phyloP scores from a whole-genome alignment of 2,113 vertebrate species.

The Scartelaos histophorus region DNA sequence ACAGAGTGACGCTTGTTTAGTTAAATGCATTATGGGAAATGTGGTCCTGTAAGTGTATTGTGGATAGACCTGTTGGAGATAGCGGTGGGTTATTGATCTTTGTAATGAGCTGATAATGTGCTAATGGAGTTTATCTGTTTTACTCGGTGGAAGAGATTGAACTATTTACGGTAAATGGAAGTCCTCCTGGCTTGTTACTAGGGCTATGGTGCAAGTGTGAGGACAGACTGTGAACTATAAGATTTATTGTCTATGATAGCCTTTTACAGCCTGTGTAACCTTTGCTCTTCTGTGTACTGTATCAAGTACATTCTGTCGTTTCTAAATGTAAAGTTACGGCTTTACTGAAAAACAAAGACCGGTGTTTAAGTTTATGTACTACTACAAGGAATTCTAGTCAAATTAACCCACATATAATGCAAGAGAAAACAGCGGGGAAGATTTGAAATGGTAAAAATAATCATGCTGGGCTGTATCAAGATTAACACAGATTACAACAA shows the following conservation, averaged over 20 bases:
- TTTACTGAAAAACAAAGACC: background rate
- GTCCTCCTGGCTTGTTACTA: background rate
- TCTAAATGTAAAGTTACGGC: slow-evolving; percentile 2
- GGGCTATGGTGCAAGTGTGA: background rate
- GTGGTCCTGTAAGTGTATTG: slow-evolving; percentile 1
- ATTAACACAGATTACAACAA: too few species aligned
- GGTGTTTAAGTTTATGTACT: background rate
- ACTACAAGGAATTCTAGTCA: background rate
- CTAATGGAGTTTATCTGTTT: background rate
- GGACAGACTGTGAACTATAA: background rate
- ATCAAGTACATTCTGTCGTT: background rate
- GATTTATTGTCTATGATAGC: slow-evolving; percentile 34
- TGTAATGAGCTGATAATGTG: slow-evolving; percentile 16
- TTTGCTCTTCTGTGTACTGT: slow-evolving; percentile 46
- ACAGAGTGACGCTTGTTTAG: background rate
- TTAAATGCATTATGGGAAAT: background rate
- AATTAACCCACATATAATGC: too few species aligned
- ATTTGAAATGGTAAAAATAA: too few species aligned
- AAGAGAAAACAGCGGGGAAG: too few species aligned
- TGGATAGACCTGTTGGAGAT: background rate
- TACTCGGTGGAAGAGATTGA: background rate
- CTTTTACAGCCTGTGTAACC: slow-evolving; percentile 39
- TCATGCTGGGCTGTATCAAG: too few species aligned
- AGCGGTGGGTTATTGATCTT: background rate
- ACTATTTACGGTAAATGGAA: slow-evolving; percentile 5